These are phyloP conservation scores for Temnothorax rugatulus DNA, from an alignment of 2,888 invertebrate species.

Conservation along the genomic window DNA sequence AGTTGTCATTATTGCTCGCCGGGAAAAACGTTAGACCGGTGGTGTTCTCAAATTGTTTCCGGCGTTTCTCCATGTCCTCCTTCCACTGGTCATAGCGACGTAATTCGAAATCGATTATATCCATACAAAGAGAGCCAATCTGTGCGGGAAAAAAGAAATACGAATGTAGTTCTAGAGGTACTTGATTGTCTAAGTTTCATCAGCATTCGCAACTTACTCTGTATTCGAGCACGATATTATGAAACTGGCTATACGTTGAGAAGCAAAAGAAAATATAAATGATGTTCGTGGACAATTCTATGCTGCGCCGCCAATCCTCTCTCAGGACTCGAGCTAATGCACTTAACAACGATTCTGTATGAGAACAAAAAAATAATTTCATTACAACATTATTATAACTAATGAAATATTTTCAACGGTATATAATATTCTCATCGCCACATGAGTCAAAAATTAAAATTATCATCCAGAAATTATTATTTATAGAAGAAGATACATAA, in stretches of 20 bases:
- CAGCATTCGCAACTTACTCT: slow-evolving; percentile 89
- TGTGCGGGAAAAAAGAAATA: slow-evolving; percentile 80
- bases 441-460: not conserved
- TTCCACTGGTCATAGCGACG: slow-evolving; percentile 97
- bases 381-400: slow-evolving; percentile 17
- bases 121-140: slow-evolving; percentile 98
- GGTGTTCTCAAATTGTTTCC: slow-evolving; percentile 85
- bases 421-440: not conserved
- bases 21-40: slow-evolving; percentile 83
- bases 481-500: slow-evolving; percentile 27
- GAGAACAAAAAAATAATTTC: slow-evolving; percentile 61
- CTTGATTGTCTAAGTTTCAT: not conserved
- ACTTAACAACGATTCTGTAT: slow-evolving; percentile 96
- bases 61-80: slow-evolving; percentile 89
- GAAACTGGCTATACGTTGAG: slow-evolving; percentile 98
- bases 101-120: slow-evolving; percentile 97
- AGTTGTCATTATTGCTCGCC: slow-evolving; percentile 77
- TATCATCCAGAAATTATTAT: not conserved
- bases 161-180: not conserved
- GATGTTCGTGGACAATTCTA: slow-evolving; percentile 98
- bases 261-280: slow-evolving; percentile 99
- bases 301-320: slow-evolving; percentile 99
- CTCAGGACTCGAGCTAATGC: slow-evolving; percentile 97
- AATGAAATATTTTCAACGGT: not conserved
- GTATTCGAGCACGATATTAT: slow-evolving; percentile 97